phyloP scores from a whole-genome alignment of 1,140 invertebrate species.

The Caenorhabditis inopinata region DNA sequence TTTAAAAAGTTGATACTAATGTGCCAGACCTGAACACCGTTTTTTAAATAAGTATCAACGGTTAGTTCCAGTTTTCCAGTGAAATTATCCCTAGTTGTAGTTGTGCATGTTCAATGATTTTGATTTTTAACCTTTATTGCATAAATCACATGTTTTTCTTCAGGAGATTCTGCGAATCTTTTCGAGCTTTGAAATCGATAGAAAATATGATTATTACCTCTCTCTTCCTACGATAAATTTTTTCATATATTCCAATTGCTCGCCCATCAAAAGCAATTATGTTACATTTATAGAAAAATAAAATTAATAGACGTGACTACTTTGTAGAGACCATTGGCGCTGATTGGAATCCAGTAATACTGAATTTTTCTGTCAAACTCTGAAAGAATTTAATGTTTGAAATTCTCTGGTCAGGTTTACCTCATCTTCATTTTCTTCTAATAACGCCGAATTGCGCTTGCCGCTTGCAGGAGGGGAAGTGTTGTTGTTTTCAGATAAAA shows the following conservation, averaged over 20 bases:
- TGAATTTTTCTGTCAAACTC: not conserved
- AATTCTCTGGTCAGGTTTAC: not conserved
- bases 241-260: not conserved
- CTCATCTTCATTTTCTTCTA: conserved; percentile 12
- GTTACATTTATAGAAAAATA: not conserved
- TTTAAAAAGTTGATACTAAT: too few species aligned
- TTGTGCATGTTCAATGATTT: not conserved
- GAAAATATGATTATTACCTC: too few species aligned
- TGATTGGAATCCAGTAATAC: conserved; percentile 27
- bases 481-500: conserved; percentile 27
- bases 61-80: not conserved
- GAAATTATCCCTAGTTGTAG: not conserved
- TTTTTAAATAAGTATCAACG: not conserved
- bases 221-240: not conserved
- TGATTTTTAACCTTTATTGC: not conserved
- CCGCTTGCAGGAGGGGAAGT: not conserved
- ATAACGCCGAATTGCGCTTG: not conserved
- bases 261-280: not conserved
- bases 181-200: too few species aligned
- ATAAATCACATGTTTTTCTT: not conserved
- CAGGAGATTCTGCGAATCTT: too few species aligned
- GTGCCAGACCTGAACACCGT: too few species aligned
- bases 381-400: not conserved
- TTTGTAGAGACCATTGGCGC: conserved; percentile 5
- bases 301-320: not conserved